phyloP scores from a whole-genome alignment of 2,888 invertebrate genomes.

The Caenorhabditis sinica region DNA sequence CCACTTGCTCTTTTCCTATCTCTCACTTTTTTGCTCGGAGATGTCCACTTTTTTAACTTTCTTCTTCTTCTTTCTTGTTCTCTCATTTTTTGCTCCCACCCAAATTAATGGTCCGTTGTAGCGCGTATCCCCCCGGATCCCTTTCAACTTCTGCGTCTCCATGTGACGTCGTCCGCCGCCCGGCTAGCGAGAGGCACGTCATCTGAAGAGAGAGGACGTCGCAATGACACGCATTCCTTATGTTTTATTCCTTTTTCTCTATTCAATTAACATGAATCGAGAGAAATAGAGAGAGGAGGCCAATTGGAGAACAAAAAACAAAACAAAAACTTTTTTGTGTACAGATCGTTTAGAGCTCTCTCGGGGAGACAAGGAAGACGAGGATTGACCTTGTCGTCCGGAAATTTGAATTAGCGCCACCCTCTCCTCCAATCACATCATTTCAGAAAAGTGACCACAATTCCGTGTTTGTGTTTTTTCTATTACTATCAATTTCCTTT shows the following conservation, averaged over 20 bases:
- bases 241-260: slow-evolving; percentile 55
- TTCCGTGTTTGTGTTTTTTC: slow-evolving; percentile 37
- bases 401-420: slow-evolving; percentile 42
- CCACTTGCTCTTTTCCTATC: slow-evolving; percentile 37
- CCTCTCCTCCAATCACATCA: slow-evolving; percentile 33
- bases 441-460: neutral
- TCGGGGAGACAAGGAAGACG: slow-evolving; percentile 18
- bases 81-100: slow-evolving; percentile 40
- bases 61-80: slow-evolving; percentile 9
- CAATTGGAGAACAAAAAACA: slow-evolving; percentile 42
- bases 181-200: slow-evolving; percentile 33
- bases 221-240: slow-evolving; percentile 58
- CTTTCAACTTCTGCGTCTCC: slow-evolving; percentile 43
- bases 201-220: slow-evolving; percentile 40
- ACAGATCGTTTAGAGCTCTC: neutral
- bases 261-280: slow-evolving; percentile 53
- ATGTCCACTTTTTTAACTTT: neutral
- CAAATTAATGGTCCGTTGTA: slow-evolving; percentile 60
- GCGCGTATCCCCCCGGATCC: slow-evolving; percentile 27
- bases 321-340: slow-evolving; percentile 16
- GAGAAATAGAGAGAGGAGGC: slow-evolving; percentile 2
- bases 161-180: slow-evolving; percentile 30
- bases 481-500: slow-evolving; percentile 35
- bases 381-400: slow-evolving; percentile 30
- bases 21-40: neutral